Conservation (phyloP, 1,140 invertebrate species). For the Linepithema humile region DNA sequence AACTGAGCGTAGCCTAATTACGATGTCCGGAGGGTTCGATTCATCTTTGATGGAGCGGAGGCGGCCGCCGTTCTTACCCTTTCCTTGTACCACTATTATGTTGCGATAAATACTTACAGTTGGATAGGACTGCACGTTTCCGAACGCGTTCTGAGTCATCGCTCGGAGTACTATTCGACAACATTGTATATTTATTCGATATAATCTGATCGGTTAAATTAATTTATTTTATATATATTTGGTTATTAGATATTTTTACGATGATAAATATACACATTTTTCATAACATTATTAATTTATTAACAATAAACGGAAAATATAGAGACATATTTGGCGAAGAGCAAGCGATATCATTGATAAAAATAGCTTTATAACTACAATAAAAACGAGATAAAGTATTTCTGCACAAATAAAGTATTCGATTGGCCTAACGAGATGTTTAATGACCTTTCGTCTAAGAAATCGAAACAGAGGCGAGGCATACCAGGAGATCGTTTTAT, state of each 20-base stretch:
- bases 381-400: neutral
- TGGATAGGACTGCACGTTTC: constrained; percentile 5
- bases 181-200: neutral
- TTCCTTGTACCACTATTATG: constrained; percentile 33
- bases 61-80: constrained; percentile 14
- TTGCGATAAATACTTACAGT: constrained; percentile 32
- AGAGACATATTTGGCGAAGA: neutral
- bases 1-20: constrained; percentile 44
- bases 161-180: neutral
- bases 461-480: constrained; percentile 9
- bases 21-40: constrained; percentile 66
- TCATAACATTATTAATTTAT: neutral
- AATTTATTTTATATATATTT: neutral
- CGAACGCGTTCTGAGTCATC: constrained; percentile 5
- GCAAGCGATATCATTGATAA: neutral
- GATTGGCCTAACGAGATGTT: neutral
- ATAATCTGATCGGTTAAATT: neutral
- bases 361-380: neutral
- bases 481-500: constrained; percentile 49
- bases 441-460: constrained; percentile 20
- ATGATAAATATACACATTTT: neutral
- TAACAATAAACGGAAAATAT: too few species aligned
- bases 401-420: neutral
- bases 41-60: constrained; percentile 54
- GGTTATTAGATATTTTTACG: neutral